Base-by-base conservation (phyloP, 1,140 invertebrate species). In the Dreissena rostriformis region DNA sequence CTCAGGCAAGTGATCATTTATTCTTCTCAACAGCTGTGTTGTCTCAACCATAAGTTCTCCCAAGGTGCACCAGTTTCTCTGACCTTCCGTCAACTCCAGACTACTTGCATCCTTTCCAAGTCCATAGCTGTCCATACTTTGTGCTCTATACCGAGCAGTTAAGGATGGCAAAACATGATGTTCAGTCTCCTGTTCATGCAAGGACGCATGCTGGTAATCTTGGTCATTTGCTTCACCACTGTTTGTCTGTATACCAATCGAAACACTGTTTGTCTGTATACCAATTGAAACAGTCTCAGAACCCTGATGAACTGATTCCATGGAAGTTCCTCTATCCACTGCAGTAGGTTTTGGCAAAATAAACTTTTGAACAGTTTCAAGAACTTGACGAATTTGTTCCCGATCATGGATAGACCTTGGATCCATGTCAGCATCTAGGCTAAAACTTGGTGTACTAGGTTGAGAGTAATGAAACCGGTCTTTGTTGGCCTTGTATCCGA, bases 1-100 rank as follows among this genome's bases (percentile, higher is more conserved):
- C 2, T 79, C 85, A 28, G 85, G 82, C n/a, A 85, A 53, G 6
- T 81, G 72, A 26, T 88, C 72, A 66, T 85, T 87, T 7, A 90
- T 84, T 52, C 86, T 87, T 65, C 78, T 83, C n/a, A 90, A 39
- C 6, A 89, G 26, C 19, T 82, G 65, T 19, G 82, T 89, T 51
- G 86, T 89, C 74, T 90, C 89, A 19, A 86, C 26, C 74, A 90
- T 86, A 7, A 90, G 82, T 28, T 86, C 83, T 6, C 87, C 87
- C 28, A 90, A 68, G 22, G 85, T 86, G 17, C 86, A 84, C 88
- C 88, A 89, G 72, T 86, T 88, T 75, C 84, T 71, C 51, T 87
- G 75, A 49, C 63, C 84, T 51, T 87, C 83, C 66, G 88, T 86
- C 17, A 86, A 81, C 51, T 79, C 76, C 19, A 80, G 61, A 10